Conservation (phyloP, 1,140 invertebrate species). For the Hyles vespertilio region DNA sequence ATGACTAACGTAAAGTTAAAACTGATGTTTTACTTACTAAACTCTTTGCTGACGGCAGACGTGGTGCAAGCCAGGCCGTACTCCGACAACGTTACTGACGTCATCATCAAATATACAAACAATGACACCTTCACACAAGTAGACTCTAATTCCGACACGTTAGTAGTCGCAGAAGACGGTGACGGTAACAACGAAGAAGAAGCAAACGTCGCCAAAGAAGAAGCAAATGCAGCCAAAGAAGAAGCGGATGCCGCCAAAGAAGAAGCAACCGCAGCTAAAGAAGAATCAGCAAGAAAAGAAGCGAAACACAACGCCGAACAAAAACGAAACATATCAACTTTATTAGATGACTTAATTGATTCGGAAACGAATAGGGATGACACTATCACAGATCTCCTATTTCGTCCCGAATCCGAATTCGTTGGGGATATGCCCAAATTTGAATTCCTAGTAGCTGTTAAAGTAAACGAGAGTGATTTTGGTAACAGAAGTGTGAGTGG, state of each 20-base stretch:
- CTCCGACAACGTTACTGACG: conserved; percentile 47
- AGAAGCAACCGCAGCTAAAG: not conserved
- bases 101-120: conserved; percentile 41
- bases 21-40: conserved; percentile 62
- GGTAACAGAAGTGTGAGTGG: conserved; percentile 32
- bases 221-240: not conserved
- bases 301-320: conserved; percentile 33
- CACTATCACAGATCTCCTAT: conserved; percentile 60
- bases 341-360: conserved; percentile 62
- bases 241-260: not conserved
- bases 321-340: conserved; percentile 64
- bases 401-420: conserved; percentile 50
- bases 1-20: conserved; percentile 62
- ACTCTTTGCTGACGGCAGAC: conserved; percentile 52
- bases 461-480: conserved; percentile 48
- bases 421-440: conserved; percentile 47
- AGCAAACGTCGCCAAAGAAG: not conserved
- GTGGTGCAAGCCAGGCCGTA: conserved; percentile 54
- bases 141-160: conserved; percentile 59
- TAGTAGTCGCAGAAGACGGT: conserved; percentile 55
- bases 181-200: conserved; percentile 22
- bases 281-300: not conserved
- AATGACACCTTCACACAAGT: conserved; percentile 58
- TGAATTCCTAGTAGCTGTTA: conserved; percentile 58
- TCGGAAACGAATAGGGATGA: conserved; percentile 65